A percentile compares a stretch with the other conserved stretches of the same genome.
phyloP scores from a whole-genome alignment of 2,888 invertebrate species.

The Parnassius apollo region DNA sequence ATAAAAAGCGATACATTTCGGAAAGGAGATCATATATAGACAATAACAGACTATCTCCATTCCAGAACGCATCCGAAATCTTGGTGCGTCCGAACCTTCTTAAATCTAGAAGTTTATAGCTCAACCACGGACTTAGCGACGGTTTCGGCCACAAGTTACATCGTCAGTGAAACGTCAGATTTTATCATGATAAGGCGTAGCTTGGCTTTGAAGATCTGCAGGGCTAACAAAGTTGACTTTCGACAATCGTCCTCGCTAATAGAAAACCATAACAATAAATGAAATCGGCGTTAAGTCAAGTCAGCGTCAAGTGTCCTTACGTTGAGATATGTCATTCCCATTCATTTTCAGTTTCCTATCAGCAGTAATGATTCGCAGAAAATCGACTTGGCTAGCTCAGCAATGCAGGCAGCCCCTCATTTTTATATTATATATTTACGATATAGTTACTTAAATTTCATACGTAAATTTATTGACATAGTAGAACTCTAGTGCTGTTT shows the following conservation, averaged over 20 bases:
- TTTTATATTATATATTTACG: no score
- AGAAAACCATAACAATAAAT: no score
- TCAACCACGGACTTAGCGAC: constrained; percentile 67
- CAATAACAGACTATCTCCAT: constrained; percentile 44
- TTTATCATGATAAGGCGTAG: not conserved
- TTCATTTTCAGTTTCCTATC: not conserved
- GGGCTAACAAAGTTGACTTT: not conserved
- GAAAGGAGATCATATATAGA: constrained; percentile 44
- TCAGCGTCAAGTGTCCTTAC: not conserved
- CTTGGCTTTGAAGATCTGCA: not conserved
- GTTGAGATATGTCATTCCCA: not conserved
- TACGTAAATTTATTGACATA: no score
- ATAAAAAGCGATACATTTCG: constrained; percentile 35
- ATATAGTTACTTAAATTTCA: no score
- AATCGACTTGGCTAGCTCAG: no score
- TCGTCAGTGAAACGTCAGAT: constrained; percentile 42
- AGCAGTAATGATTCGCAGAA: not conserved
- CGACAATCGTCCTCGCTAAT: no score
- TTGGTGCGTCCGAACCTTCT: constrained; percentile 47
- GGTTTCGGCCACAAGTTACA: constrained; percentile 61
- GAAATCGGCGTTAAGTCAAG: no score
- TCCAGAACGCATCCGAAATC: constrained; percentile 44
- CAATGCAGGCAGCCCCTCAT: no score
- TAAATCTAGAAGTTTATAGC: constrained; percentile 44
- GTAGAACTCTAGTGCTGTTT: not conserved